Percentiles rank a stretch among this genome's conserved stretches.
Evolutionary conservation across 1,140 invertebrate species (phyloP).

Genomic region (Lerema accius): DNA sequence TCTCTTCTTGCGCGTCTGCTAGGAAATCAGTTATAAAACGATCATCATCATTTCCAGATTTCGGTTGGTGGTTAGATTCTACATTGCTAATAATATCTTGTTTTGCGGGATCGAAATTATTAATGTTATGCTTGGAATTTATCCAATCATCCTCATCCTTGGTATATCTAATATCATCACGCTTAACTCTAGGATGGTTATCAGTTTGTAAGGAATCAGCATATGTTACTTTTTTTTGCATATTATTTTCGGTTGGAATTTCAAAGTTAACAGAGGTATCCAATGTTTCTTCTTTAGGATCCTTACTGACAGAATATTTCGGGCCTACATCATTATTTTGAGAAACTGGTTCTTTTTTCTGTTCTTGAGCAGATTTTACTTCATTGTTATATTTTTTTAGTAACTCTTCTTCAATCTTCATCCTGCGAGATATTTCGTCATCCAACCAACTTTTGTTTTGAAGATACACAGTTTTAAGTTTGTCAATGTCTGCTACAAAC

Average conservation of each 20-base stretch:
- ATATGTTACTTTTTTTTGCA: conserved; percentile 32
- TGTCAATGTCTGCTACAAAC: conserved; percentile 58
- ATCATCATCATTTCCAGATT: not conserved
- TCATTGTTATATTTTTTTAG: conserved; percentile 47
- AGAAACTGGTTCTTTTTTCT: conserved; percentile 16
- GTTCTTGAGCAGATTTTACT: conserved; percentile 38
- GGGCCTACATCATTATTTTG: conserved; percentile 5
- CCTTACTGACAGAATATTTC: not conserved
- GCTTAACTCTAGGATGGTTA: conserved; percentile 14
- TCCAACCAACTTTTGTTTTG: conserved; percentile 71
- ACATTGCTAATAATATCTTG: not conserved
- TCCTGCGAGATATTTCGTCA: conserved; percentile 59
- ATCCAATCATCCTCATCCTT: not conserved
- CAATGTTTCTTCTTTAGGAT: conserved; percentile 13
- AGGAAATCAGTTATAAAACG: not conserved
- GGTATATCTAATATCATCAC: not conserved
- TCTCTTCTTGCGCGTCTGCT: not conserved
- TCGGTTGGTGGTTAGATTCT: not conserved
- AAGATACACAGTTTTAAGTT: conserved; percentile 63
- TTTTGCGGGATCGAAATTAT: not conserved
- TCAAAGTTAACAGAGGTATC: not conserved
- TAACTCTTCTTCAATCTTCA: conserved; percentile 55
- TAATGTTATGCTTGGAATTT: not conserved
- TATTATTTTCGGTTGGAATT: not conserved
- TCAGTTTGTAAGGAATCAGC: conserved; percentile 26